phyloP scores from a whole-genome alignment of 2,888 invertebrate species.

The Drosophila acutilabella region DNA sequence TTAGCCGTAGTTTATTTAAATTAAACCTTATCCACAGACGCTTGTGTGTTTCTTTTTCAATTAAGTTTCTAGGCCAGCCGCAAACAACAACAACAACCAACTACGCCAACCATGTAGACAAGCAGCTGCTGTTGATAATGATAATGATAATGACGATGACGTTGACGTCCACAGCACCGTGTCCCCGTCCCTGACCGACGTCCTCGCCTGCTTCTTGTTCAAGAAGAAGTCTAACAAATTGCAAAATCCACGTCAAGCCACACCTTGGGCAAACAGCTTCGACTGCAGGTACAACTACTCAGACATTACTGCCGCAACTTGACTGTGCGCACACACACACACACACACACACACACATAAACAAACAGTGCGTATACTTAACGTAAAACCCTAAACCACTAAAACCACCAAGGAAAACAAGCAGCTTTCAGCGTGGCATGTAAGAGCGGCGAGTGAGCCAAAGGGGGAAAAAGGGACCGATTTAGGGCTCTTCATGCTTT shows the following conservation, averaged over 20 bases:
- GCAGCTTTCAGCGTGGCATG: conserved; percentile 35
- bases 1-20: conserved; percentile 73
- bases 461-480: conserved; percentile 3
- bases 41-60: conserved; percentile 69
- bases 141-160: conserved; percentile 58
- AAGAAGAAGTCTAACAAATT: conserved; percentile 79
- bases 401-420: conserved; percentile 73
- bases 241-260: conserved; percentile 76
- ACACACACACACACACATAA: no score
- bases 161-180: conserved; percentile 30
- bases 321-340: conserved; percentile 55
- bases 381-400: conserved; percentile 77
- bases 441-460: background rate
- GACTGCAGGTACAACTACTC: conserved; percentile 44
- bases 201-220: conserved; percentile 51
- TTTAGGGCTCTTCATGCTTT: conserved; percentile 38
- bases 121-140: conserved; percentile 73
- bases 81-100: conserved; percentile 51
- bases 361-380: conserved; percentile 74
- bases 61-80: conserved; percentile 77
- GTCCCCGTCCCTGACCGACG: conserved; percentile 48
- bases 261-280: conserved; percentile 70
- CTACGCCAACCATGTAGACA: conserved; percentile 49
- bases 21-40: conserved; percentile 65
- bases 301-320: conserved; percentile 47